These are phyloP conservation scores for Euthynnus affinis DNA, from an alignment of 2,797 vertebrate genomes.

Conservation along the genomic window DNA sequence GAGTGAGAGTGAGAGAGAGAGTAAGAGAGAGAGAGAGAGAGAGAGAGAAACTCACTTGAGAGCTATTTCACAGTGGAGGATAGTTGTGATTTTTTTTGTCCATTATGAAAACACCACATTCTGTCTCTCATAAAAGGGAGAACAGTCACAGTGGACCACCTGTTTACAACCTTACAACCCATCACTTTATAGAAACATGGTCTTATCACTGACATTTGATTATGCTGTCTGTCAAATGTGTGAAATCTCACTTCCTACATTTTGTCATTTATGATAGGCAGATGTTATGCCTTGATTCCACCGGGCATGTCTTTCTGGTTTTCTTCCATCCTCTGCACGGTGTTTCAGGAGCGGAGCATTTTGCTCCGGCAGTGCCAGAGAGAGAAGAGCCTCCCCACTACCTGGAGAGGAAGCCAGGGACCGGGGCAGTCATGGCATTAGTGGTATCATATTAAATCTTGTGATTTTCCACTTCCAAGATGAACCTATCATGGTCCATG, in stretches of 20 bases:
- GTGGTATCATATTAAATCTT: no score
- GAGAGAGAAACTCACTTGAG: background rate
- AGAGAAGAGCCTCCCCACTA: no score
- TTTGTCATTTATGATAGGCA: constrained; percentile 9
- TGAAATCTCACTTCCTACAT: constrained; percentile 1
- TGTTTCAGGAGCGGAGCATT: no score
- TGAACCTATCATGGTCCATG: no score
- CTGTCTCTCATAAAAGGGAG: background rate
- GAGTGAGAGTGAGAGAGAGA: background rate
- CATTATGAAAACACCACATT: constrained; percentile 8
- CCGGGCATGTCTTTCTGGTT: no score
- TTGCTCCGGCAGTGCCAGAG: no score
- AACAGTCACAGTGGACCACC: constrained; percentile 15
- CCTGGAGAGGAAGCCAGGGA: no score
- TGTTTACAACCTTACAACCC: constrained; percentile 6
- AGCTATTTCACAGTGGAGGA: constrained; percentile 6
- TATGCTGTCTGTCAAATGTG: constrained; percentile 12
- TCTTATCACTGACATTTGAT: constrained; percentile 17
- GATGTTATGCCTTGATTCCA: background rate
- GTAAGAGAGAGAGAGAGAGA: background rate
- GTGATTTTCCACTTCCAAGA: no score
- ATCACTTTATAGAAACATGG: constrained; percentile 1
- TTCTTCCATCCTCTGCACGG: no score
- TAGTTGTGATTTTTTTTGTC: background rate
- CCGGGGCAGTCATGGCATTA: no score